A percentile compares a stretch with the other conserved stretches of the same genome.
phyloP scores from a whole-genome alignment of 2,113 vertebrate genomes.

The Sinocyclocheilus rhinocerous region DNA sequence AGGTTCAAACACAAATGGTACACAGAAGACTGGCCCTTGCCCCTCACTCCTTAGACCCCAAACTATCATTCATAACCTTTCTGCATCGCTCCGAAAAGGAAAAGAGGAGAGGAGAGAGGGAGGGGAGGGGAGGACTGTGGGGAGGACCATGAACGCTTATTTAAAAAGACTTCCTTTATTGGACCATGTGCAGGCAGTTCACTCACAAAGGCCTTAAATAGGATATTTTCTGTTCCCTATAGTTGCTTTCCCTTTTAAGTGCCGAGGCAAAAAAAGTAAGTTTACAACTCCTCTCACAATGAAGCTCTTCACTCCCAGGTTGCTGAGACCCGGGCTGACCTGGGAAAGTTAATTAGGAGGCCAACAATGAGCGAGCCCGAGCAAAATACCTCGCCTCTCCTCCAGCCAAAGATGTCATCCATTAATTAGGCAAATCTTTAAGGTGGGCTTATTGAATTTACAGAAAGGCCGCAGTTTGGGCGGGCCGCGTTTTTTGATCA shows the following conservation, averaged over 20 bases:
- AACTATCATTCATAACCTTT: conserved; percentile 83
- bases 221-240: conserved; percentile 98
- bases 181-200: conserved; percentile 91
- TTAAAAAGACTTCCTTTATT: conserved; percentile 86
- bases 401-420: conserved; percentile 99
- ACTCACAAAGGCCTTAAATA: conserved; percentile 96
- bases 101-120: conserved; percentile 66
- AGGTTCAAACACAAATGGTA: conserved; percentile 75
- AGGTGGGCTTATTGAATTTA: conserved; percentile 99
- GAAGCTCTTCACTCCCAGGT: conserved; percentile 99
- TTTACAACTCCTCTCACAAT: conserved; percentile 98
- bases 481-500: conserved; percentile 97
- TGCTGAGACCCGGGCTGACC: conserved; percentile 99
- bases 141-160: conserved; percentile 83
- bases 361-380: conserved; percentile 99
- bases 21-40: conserved; percentile 76
- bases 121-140: conserved; percentile 56
- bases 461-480: conserved; percentile 93
- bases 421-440: conserved; percentile 99
- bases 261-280: conserved; percentile 98
- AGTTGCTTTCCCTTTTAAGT: conserved; percentile 98
- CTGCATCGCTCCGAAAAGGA: conserved; percentile 64
- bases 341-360: conserved; percentile 99
- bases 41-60: conserved; percentile 68
- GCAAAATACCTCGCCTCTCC: conserved; percentile 99